phyloP scores from a whole-genome alignment of 2,113 vertebrate species.

The Fregetta grallaria region DNA sequence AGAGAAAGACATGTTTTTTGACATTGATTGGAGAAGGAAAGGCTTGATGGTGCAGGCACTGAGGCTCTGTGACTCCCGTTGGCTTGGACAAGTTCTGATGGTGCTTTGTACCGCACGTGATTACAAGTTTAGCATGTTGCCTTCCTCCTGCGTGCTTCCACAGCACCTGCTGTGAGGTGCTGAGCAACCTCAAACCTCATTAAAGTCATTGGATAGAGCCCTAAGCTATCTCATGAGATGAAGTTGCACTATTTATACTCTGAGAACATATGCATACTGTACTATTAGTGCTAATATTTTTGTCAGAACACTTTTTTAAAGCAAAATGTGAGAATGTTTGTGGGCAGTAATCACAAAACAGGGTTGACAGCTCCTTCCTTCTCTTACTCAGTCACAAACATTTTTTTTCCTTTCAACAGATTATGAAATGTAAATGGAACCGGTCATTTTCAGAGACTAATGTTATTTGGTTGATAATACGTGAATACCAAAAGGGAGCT shows the following conservation, averaged over 20 bases:
- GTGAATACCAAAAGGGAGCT: not conserved
- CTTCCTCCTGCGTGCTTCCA: not conserved
- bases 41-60: not conserved
- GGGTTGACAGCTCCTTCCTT: conserved; percentile 72
- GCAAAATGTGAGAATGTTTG: conserved; percentile 78
- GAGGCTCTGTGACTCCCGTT: not conserved
- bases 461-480: conserved; percentile 25
- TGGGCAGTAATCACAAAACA: conserved; percentile 75
- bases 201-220: not conserved
- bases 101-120: not conserved
- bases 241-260: conserved; percentile 69
- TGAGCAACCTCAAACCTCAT: not conserved
- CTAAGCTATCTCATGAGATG: conserved; percentile 49
- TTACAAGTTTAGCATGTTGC: not conserved
- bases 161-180: not conserved
- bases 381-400: conserved; percentile 44
- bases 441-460: conserved; percentile 61
- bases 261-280: conserved; percentile 75
- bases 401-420: conserved; percentile 67
- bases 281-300: conserved; percentile 81
- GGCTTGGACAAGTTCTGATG: not conserved
- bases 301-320: conserved; percentile 72
- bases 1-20: not conserved
- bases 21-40: not conserved
- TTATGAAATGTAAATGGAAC: conserved; percentile 66